Percentiles rank a stretch among this genome's conserved stretches.
These are phyloP conservation scores for Octodonta nipae DNA, from an alignment of 2,888 invertebrate species.

Conservation along the genomic window DNA sequence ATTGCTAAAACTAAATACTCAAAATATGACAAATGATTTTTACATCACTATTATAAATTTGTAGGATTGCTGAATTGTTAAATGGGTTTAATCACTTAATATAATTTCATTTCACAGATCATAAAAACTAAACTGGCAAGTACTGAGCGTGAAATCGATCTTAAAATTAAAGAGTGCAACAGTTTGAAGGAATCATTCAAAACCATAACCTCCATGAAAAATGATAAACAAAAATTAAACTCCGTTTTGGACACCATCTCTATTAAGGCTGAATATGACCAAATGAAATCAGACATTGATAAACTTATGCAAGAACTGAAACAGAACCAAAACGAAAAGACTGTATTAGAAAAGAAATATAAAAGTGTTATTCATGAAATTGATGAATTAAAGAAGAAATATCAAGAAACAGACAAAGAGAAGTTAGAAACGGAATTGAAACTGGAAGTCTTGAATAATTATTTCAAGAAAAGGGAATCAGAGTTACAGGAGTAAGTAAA, in stretches of 20 bases:
- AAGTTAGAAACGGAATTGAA: constrained; percentile 68
- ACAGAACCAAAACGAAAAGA: constrained; percentile 35
- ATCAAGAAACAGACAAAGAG: constrained; percentile 52
- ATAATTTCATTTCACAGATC: constrained; percentile 24
- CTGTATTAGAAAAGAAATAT: constrained; percentile 35
- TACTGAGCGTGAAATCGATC: constrained; percentile 29
- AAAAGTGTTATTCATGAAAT: constrained; percentile 40
- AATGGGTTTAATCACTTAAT: no score
- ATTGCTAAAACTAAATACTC: no score
- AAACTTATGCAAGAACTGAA: constrained; percentile 33
- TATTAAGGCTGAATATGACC: constrained; percentile 45
- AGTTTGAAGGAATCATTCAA: constrained; percentile 39
- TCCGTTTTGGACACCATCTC: constrained; percentile 41
- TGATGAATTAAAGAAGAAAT: constrained; percentile 42
- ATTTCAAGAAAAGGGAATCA: constrained; percentile 80
- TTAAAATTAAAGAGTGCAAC: constrained; percentile 34
- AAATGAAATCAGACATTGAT: constrained; percentile 42
- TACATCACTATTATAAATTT: no score
- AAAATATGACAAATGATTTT: no score
- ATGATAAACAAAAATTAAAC: constrained; percentile 28
- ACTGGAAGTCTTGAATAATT: constrained; percentile 72
- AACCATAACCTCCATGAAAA: constrained; percentile 33
- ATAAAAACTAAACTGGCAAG: constrained; percentile 29
- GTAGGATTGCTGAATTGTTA: no score
- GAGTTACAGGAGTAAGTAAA: constrained; percentile 68